These are phyloP conservation scores for Caenorhabditis plicata DNA, from an alignment of 2,888 invertebrate species.

Conservation along the genomic window DNA sequence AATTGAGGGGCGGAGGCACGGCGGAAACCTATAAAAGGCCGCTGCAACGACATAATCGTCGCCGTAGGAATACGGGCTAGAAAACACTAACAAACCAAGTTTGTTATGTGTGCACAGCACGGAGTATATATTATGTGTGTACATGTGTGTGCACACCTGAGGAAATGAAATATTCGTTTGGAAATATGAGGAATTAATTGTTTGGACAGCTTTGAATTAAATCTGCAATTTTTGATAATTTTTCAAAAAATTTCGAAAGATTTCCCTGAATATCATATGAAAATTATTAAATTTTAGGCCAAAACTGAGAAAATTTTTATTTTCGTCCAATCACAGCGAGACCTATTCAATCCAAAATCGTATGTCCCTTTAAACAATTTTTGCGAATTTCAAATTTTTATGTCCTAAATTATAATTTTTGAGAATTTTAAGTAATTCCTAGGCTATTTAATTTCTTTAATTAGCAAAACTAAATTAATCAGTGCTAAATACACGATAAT, in stretches of 20 bases:
- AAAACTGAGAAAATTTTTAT: slow-evolving; percentile 1
- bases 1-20: slow-evolving; percentile 25
- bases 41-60: slow-evolving; percentile 9
- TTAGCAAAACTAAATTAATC: too few relatives aligned
- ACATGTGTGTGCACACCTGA: too few relatives aligned
- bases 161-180: too few relatives aligned
- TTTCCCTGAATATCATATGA: not conserved
- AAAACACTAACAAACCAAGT: slow-evolving; percentile 18
- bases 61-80: slow-evolving; percentile 54
- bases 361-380: slow-evolving; percentile 18
- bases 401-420: not conserved
- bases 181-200: too few relatives aligned
- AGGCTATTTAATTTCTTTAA: too few relatives aligned
- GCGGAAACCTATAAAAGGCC: slow-evolving; percentile 25
- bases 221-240: not conserved
- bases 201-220: too few relatives aligned
- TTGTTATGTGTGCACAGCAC: not conserved
- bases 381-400: not conserved
- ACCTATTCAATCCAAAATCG: slow-evolving; percentile 4
- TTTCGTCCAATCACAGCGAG: slow-evolving; percentile 18
- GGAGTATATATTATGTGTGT: too few relatives aligned
- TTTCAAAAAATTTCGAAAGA: not conserved
- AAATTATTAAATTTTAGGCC: not conserved
- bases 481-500: too few relatives aligned
- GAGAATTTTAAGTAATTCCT: not conserved